Percentiles rank a stretch among this genome's conserved stretches.
Conservation (phyloP, 2,888 invertebrate genomes). For the Fragum fragum region DNA sequence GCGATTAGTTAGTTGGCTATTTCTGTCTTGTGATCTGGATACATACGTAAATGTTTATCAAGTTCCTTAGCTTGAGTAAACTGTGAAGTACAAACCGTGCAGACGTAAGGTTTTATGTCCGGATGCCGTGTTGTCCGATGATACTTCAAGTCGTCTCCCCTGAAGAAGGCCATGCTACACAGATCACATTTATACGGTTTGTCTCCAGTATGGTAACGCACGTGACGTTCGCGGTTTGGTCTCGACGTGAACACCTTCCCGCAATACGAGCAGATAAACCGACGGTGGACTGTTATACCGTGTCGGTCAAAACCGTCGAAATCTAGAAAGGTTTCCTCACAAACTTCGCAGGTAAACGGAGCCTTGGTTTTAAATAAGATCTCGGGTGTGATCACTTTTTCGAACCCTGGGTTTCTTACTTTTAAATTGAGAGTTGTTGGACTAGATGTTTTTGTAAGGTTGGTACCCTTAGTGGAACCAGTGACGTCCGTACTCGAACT, state of each 20-base stretch:
- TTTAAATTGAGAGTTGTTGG: constrained; percentile 55
- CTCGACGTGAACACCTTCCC: constrained; percentile 85
- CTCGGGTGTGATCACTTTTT: constrained; percentile 75
- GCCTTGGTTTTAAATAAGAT: constrained; percentile 72
- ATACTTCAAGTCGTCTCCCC: constrained; percentile 82
- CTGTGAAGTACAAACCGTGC: constrained; percentile 71
- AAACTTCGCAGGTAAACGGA: constrained; percentile 73
- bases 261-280: constrained; percentile 84
- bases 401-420: constrained; percentile 70
- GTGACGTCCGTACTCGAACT: neutral
- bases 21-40: constrained; percentile 52
- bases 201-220: constrained; percentile 85
- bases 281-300: constrained; percentile 80
- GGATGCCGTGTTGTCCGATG: constrained; percentile 81
- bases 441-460: neutral
- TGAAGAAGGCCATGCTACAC: constrained; percentile 76
- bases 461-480: neutral
- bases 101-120: constrained; percentile 73
- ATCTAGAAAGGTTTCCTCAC: constrained; percentile 70
- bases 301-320: constrained; percentile 83
- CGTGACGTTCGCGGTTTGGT: constrained; percentile 85
- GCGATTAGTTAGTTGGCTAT: neutral
- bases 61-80: constrained; percentile 78
- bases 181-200: constrained; percentile 83
- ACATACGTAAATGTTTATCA: constrained; percentile 71